Percentiles rank a stretch among this genome's conserved stretches.
Evolutionary conservation across 2,797 vertebrate species (phyloP).

Genomic region (Poecilia gillii): DNA sequence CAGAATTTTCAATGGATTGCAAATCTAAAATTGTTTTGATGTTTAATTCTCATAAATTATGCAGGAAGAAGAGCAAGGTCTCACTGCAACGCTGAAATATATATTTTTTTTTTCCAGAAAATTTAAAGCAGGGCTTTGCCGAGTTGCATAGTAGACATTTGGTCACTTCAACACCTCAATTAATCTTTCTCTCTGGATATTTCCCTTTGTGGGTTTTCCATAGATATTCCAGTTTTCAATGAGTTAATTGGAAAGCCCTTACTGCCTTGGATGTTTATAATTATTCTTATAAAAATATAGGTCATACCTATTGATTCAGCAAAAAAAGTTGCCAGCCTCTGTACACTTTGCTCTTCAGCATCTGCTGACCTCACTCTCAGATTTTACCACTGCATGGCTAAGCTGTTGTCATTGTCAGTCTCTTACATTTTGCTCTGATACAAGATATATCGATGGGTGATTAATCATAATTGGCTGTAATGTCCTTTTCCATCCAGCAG

Average conservation of each 20-base stretch:
- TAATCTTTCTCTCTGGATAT: neutral
- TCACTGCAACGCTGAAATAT: neutral
- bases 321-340: neutral
- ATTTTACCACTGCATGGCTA: neutral
- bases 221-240: neutral
- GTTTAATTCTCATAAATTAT: neutral
- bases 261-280: neutral
- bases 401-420: neutral
- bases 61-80: neutral
- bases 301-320: neutral
- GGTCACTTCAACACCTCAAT: neutral
- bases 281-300: neutral
- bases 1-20: neutral
- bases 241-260: neutral
- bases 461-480: conserved; percentile 4
- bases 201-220: neutral
- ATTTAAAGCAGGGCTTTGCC: neutral
- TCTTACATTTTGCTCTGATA: neutral
- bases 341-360: neutral
- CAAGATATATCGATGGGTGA: no score
- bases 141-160: neutral
- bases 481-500: conserved; percentile 40
- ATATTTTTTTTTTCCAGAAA: neutral
- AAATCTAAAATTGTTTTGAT: neutral
- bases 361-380: neutral